Base-by-base conservation (phyloP, 2,888 invertebrate species). In the Drosophila parthenogenetica region DNA sequence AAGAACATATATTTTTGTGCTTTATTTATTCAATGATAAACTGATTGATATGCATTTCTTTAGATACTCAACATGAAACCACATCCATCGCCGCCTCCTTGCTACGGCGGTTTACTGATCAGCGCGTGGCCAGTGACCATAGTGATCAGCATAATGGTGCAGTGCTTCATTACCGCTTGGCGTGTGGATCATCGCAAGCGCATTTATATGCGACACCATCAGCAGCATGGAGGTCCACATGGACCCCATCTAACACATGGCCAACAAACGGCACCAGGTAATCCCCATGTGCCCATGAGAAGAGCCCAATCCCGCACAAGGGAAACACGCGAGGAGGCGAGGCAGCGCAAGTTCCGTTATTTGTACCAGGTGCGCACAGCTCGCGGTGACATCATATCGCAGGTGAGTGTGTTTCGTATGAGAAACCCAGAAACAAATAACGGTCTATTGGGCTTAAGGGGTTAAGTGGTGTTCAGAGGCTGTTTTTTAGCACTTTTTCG, bases 311-410 rank as follows among this genome's bases (percentile, higher is more conserved):
- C 94, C 7, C 92, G 96, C 73, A 96, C 95, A 0, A 94, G 96
- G 64, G 95, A 96, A 89, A 95, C 96, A 65, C 93, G 95, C 58
- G 96, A 96, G 71, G 96, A 96, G 92, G 94, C 96, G 92, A 94
- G 96, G 60, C 97, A 97, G 91, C 95, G 96, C 90, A 96, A 96
- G 91, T 97, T 97, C 91, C 93, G 97, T 76, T 97, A 97, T 90
- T 93, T 97, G 75, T 97, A 97, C 93, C 97, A 97, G 93, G 96
- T 97, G 63, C 94, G 97, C 81, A 96, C 97, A 8, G 96, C 96
- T 29, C 96, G 97, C 85, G 97, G 97, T 13, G 97, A 97, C 92
- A 97, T 97, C 74, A 97, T 97, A 80, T 96, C 97, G 78, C 97
- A 97, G 95, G 97, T 95, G 90, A 73, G 81, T 8, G 8, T 29